Evolutionary conservation across 2,888 invertebrate species (phyloP).

Genomic region (Drosophila niveifrons): DNA sequence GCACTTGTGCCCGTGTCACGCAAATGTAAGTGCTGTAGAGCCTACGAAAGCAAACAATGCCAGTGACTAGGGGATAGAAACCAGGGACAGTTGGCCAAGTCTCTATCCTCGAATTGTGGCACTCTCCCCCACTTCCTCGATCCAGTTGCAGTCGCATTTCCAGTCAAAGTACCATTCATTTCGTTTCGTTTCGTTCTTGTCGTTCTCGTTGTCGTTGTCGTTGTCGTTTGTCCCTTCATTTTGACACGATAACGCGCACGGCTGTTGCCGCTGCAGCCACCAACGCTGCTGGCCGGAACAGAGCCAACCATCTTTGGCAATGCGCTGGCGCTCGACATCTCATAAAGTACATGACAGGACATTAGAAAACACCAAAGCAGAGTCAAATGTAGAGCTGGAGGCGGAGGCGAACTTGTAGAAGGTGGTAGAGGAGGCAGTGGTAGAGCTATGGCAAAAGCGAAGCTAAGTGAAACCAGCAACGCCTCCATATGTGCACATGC

Average conservation of each 20-base stretch:
- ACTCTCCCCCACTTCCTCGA: background rate
- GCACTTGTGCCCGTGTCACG: constrained; percentile 74
- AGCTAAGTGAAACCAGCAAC: constrained; percentile 59
- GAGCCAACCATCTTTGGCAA: constrained; percentile 75
- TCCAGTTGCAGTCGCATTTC: constrained; percentile 13
- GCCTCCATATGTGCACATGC: constrained; percentile 60
- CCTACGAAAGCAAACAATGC: constrained; percentile 73
- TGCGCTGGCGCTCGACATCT: constrained; percentile 80
- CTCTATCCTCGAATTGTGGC: constrained; percentile 27
- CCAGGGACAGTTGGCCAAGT: constrained; percentile 27
- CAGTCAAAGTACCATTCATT: constrained; percentile 31
- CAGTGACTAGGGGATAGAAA: constrained; percentile 31
- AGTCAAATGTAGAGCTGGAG: background rate
- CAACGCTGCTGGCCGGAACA: constrained; percentile 41
- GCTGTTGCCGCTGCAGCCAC: constrained; percentile 38
- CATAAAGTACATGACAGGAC: constrained; percentile 82
- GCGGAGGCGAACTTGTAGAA: background rate
- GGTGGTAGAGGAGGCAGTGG: constrained; percentile 20
- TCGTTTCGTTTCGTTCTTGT: constrained; percentile 66
- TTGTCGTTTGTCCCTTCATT: constrained; percentile 80
- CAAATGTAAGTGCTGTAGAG: constrained; percentile 54
- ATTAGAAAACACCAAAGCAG: constrained; percentile 75
- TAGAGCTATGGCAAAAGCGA: constrained; percentile 45
- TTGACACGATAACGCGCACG: constrained; percentile 80
- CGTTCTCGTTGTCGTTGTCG: constrained; percentile 69